Percentiles rank a stretch among this genome's conserved stretches.
Conservation (phyloP, 2,797 vertebrate species). For the Lutjanus campechanus region DNA sequence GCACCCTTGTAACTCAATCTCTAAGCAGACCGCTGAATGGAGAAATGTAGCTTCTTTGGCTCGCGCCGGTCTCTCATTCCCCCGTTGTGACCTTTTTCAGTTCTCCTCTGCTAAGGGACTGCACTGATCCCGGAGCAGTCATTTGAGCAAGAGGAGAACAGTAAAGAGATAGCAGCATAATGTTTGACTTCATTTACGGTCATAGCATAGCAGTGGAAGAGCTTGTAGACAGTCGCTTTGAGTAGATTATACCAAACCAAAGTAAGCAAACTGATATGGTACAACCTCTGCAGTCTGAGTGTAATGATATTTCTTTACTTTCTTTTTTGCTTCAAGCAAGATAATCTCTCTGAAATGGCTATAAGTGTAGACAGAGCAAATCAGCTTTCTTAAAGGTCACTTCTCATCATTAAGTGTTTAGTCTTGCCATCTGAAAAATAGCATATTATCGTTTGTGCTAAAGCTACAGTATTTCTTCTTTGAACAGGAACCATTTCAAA, state of each 20-base stretch:
- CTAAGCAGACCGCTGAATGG: conserved; percentile 58
- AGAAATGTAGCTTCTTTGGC: conserved; percentile 60
- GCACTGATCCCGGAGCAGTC: conserved; percentile 64
- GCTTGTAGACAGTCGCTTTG: conserved; percentile 13
- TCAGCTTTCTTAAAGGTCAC: conserved; percentile 35
- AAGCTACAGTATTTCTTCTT: neutral
- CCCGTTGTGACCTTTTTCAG: conserved; percentile 72
- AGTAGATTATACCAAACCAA: conserved; percentile 14
- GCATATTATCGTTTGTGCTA: neutral
- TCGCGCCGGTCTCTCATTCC: conserved; percentile 47
- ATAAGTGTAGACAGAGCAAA: neutral
- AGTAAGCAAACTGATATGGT: conserved; percentile 19
- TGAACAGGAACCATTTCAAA: neutral
- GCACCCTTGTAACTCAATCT: conserved; percentile 76
- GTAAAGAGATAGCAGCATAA: conserved; percentile 45
- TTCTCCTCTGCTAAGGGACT: conserved; percentile 50
- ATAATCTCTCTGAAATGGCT: conserved; percentile 5
- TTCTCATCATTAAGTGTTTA: conserved; percentile 6
- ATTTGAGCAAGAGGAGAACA: conserved; percentile 57
- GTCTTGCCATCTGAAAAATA: conserved; percentile 9
- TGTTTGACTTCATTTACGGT: conserved; percentile 64
- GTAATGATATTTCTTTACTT: conserved; percentile 18
- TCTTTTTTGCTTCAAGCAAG: conserved; percentile 3
- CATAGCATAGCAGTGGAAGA: conserved; percentile 5
- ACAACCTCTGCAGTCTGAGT: neutral